Percentiles rank a stretch among this genome's conserved stretches.
These are phyloP conservation scores for Nymphalis urticae DNA, from an alignment of 2,888 invertebrate species.

Conservation along the genomic window DNA sequence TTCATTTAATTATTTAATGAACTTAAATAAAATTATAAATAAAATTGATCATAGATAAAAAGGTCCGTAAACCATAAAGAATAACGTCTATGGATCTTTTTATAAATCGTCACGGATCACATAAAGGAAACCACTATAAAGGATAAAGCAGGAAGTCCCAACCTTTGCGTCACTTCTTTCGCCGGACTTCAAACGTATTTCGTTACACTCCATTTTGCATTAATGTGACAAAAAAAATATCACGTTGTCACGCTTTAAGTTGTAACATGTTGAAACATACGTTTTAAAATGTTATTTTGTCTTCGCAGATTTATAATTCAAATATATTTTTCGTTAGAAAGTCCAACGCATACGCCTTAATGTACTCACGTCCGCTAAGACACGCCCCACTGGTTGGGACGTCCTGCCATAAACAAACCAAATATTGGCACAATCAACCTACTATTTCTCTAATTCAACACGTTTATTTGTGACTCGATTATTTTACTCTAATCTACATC, in stretches of 20 bases:
- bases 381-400: too few relatives aligned
- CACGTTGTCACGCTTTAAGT: too few relatives aligned
- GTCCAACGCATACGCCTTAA: neutral
- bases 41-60: conserved; percentile 1
- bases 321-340: too few relatives aligned
- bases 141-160: neutral
- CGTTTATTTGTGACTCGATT: conserved; percentile 40
- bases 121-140: neutral
- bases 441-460: conserved; percentile 21
- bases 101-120: too few relatives aligned
- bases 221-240: too few relatives aligned
- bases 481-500: conserved; percentile 21
- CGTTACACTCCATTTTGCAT: too few relatives aligned
- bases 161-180: too few relatives aligned
- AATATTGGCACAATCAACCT: conserved; percentile 37
- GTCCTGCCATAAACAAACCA: conserved; percentile 42
- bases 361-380: too few relatives aligned
- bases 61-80: neutral
- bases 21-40: neutral
- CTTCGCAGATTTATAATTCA: too few relatives aligned
- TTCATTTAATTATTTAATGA: neutral
- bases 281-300: too few relatives aligned
- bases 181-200: too few relatives aligned
- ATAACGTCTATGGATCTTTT: neutral
- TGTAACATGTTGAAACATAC: too few relatives aligned